Base-by-base conservation (phyloP, 2,888 invertebrate genomes). In the Mystacides longicornis region DNA sequence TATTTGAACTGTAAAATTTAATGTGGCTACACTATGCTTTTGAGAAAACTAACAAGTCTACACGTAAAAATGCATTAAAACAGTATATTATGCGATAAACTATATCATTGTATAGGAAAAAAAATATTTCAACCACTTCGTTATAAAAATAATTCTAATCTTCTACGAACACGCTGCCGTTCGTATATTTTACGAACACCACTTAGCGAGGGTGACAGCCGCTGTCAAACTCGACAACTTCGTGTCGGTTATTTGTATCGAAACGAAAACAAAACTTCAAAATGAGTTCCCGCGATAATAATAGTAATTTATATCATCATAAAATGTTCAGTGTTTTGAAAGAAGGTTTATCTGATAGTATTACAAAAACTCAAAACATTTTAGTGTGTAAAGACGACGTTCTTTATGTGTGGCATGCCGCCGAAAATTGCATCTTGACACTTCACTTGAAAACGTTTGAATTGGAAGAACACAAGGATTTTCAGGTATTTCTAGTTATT, bases 351-450 rank as follows among this genome's bases (percentile, higher is more conserved):
- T 71, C 75, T 48, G 78, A 80, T 64, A 73, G 72, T 23, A 71
- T 71, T 59, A 75, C 73, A 57, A 83, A 82, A 64, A 78, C 85
- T 62, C 74, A 77, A 57, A 84, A 83, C 69, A 77, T 85, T 62
- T 67, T 86, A 23, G 80, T 80, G 63, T 76, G 84, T 52, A 79
- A 79, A 57, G 84, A 86, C 62, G 82, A 85, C 68, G 78, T 85
- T 63, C 70, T 86, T 54, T 87, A 81, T 65, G 75, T 81, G 63
- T 87, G 86, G 87, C 80, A 83, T 66, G 74, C 78, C 1, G 70
- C 75, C 55, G 82, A 84, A 67, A 81, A 78, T 65, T 83, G 83
- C 68, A 74, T 86, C 58, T 71, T 82, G 63, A 76, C 81, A 57
- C 69, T 86, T 60, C 83, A 85, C 67, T 63, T 85, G 60, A 75